Conservation (phyloP, 1,140 invertebrate genomes). For the Zaprionus inermis region DNA sequence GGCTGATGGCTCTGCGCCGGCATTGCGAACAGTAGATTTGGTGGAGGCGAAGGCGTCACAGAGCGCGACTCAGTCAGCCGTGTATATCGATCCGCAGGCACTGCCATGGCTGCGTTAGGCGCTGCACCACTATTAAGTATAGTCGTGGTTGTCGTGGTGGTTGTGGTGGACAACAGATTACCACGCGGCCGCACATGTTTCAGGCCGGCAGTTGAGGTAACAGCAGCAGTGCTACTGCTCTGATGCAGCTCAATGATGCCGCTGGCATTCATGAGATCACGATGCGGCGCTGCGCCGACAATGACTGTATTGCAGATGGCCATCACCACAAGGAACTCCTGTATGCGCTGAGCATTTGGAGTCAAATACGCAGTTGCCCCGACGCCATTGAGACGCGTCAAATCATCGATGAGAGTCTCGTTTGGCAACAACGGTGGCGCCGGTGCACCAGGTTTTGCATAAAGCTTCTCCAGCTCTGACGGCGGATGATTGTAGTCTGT, state of each 20-base stretch:
- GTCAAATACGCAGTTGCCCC: constrained; percentile 56
- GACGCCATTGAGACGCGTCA: constrained; percentile 75
- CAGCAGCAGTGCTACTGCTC: constrained; percentile 40
- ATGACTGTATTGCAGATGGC: constrained; percentile 98
- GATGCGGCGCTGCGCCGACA: constrained; percentile 94
- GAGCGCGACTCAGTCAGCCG: constrained; percentile 89
- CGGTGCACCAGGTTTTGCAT: constrained; percentile 85
- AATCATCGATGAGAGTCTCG: constrained; percentile 88
- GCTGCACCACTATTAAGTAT: constrained; percentile 60
- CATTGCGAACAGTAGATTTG: constrained; percentile 85
- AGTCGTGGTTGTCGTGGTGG: constrained; percentile 53
- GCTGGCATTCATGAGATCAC: constrained; percentile 94
- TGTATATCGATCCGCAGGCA: constrained; percentile 86
- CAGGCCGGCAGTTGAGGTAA: constrained; percentile 42
- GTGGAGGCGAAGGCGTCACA: constrained; percentile 90
- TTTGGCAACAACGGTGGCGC: constrained; percentile 87
- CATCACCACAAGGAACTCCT: constrained; percentile 96
- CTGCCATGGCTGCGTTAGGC: constrained; percentile 48
- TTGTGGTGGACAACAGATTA: constrained; percentile 42
- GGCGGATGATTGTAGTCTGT: constrained; percentile 94
- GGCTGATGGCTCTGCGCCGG: constrained; percentile 84
- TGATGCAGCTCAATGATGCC: constrained; percentile 87
- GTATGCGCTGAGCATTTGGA: constrained; percentile 86
- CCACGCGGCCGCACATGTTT: constrained; percentile 51
- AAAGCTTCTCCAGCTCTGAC: constrained; percentile 86